These are phyloP conservation scores for Dorcus hopei DNA, from an alignment of 2,888 invertebrate species.

Conservation along the genomic window DNA sequence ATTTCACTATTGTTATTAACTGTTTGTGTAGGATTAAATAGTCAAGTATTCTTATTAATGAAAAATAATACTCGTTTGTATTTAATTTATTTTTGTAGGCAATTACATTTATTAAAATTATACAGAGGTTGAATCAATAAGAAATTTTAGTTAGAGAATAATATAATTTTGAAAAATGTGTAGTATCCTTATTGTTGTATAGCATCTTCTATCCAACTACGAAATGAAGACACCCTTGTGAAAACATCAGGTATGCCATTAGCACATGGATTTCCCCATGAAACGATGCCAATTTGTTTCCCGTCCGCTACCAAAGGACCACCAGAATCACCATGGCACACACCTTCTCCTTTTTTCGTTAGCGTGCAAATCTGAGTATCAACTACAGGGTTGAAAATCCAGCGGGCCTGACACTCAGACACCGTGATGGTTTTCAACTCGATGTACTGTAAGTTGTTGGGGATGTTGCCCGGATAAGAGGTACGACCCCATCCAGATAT, in stretches of 20 bases:
- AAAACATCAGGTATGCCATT: conserved; percentile 3
- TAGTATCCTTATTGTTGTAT: background rate
- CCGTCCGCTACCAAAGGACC: conserved; percentile 49
- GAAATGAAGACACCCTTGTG: conserved; percentile 1
- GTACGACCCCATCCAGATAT: conserved; percentile 4
- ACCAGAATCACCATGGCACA: conserved; percentile 55
- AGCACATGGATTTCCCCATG: conserved; percentile 50
- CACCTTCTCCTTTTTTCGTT: conserved; percentile 53
- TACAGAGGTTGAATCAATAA: no score
- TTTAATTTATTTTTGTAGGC: no score
- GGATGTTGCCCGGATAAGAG: background rate
- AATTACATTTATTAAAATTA: no score
- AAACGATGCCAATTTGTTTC: conserved; percentile 49
- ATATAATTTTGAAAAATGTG: background rate
- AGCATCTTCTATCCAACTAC: background rate
- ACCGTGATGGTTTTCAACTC: background rate
- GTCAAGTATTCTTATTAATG: no score
- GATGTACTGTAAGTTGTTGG: conserved; percentile 3
- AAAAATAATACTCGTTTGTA: no score
- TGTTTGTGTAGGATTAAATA: no score
- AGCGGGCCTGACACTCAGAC: background rate
- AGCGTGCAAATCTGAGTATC: conserved; percentile 8
- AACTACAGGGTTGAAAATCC: background rate
- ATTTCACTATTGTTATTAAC: no score
- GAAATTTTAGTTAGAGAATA: background rate